Evolutionary conservation across 2,797 vertebrate genomes (phyloP), one percentile per base, ranked within the genome.

Genomic region (Clarias pachynema): DNA sequence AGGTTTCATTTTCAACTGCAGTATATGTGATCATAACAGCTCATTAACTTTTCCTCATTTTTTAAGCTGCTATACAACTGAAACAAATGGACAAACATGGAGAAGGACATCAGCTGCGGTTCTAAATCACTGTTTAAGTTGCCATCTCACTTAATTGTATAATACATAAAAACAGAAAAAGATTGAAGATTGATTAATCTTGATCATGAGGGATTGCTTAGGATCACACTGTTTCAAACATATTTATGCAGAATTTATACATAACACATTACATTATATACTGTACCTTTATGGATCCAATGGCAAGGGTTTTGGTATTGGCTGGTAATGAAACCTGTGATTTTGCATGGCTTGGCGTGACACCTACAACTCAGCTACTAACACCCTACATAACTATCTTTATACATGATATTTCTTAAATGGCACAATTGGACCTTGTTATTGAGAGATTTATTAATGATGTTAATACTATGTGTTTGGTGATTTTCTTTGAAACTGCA

Each of bases 121-220:
- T 1, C 4, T 34, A 77, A 57, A 20, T 26, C 74, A 31, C 18
- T 31, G 53, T 2, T 20, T 10, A 34, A 75, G 49, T 18, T 29
- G n/a, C n/a, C 14, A 53, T 26, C 14, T 53, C n/a, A 16, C 44
- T 49, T 24, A 73, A n/a, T 29, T 74, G 44, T 56, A 29, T 44
- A 74, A n/a, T 75, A 26, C 40, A 26, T 56, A 29, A 75, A 77
- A 77, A 31, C 74, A 59, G n/a, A 74, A 15, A 74, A 1, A 75
- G 15, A 10, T 40, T 40, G 37, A 40, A 5, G 34, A 37, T 4
- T 4, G 5, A 40, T 40, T 40, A 40, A 40, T 40, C 37, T 40
- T 40, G 37, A 40, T 37, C 26, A n/a, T 78, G 9, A 37, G 34
- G 10, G 24, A n/a, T 37, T 34, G 29, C 9, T 1, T 18, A 40